phyloP scores from a whole-genome alignment of 2,888 invertebrate species.

The Chrysolina americana region DNA sequence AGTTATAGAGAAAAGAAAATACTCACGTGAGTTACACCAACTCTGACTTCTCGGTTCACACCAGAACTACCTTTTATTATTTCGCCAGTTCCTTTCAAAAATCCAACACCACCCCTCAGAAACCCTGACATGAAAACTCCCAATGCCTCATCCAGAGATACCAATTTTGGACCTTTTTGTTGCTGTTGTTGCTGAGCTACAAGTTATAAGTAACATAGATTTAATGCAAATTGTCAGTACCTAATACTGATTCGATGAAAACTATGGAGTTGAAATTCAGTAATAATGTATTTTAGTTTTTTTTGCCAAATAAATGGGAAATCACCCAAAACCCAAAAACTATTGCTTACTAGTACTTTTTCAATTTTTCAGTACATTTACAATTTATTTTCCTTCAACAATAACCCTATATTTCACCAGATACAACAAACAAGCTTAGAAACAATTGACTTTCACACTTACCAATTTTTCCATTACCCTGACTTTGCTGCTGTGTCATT shows the following conservation, averaged over 20 bases:
- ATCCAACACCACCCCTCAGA: slow-evolving; percentile 92
- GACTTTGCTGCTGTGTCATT: slow-evolving; percentile 81
- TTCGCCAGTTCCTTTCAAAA: slow-evolving; percentile 93
- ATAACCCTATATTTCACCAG: no score
- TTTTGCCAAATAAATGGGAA: no score
- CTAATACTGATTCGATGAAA: no score
- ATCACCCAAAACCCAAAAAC: no score
- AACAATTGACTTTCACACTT: slow-evolving; percentile 40
- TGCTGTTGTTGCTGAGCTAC: slow-evolving; percentile 53
- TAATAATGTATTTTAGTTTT: no score
- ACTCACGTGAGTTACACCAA: slow-evolving; percentile 95
- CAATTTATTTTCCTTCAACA: no score
- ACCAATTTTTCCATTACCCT: slow-evolving; percentile 64
- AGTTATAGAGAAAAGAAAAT: no score
- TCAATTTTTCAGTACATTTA: no score
- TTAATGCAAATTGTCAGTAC: no score
- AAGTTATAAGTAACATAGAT: slow-evolving; percentile 27
- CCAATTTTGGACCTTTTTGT: slow-evolving; percentile 73
- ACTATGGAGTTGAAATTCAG: no score
- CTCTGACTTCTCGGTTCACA: slow-evolving; percentile 95
- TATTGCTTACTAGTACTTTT: no score
- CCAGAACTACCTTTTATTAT: slow-evolving; percentile 96
- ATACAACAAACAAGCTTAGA: background rate
- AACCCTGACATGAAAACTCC: slow-evolving; percentile 95
- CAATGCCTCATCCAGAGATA: slow-evolving; percentile 92